Percentiles rank a stretch among this genome's conserved stretches.
These are phyloP conservation scores for Caretta caretta DNA, from an alignment of 2,113 vertebrate genomes.

Conservation along the genomic window DNA sequence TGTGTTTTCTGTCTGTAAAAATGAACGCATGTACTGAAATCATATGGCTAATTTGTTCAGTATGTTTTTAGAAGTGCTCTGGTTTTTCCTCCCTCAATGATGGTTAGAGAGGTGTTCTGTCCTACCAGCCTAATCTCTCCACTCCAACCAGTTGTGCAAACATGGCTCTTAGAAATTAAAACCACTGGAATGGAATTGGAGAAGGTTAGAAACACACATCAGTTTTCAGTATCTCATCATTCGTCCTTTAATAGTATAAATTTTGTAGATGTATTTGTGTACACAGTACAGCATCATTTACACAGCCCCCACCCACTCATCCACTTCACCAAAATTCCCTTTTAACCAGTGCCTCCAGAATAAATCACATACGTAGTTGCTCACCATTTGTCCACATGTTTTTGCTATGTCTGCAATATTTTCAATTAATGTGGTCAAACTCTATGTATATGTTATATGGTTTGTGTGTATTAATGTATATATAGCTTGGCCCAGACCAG, in stretches of 20 bases:
- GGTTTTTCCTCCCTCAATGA: constrained; percentile 54
- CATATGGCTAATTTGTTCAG: constrained; percentile 60
- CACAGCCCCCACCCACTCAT: background rate
- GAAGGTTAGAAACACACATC: constrained; percentile 46
- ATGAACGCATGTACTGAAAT: constrained; percentile 20
- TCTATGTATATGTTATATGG: background rate
- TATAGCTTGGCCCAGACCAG: background rate
- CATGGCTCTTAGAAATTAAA: constrained; percentile 55
- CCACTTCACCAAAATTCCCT: background rate
- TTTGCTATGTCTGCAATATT: background rate
- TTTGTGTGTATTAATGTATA: background rate
- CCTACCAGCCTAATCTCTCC: constrained; percentile 59
- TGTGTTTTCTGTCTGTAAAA: constrained; percentile 58
- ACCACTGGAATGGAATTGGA: background rate
- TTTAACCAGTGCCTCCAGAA: background rate
- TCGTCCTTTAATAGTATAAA: background rate
- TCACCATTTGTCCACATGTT: background rate
- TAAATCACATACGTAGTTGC: background rate
- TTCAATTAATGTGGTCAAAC: background rate
- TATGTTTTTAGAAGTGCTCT: constrained; percentile 58
- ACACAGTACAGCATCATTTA: background rate
- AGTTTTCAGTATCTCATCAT: background rate
- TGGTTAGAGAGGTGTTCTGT: constrained; percentile 62
- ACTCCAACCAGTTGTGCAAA: constrained; percentile 71
- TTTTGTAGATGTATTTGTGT: background rate